Evolutionary conservation across 1,140 invertebrate species (phyloP), one percentile per base, ranked within the genome.

Genomic region (Dendrolimus punctatus): DNA sequence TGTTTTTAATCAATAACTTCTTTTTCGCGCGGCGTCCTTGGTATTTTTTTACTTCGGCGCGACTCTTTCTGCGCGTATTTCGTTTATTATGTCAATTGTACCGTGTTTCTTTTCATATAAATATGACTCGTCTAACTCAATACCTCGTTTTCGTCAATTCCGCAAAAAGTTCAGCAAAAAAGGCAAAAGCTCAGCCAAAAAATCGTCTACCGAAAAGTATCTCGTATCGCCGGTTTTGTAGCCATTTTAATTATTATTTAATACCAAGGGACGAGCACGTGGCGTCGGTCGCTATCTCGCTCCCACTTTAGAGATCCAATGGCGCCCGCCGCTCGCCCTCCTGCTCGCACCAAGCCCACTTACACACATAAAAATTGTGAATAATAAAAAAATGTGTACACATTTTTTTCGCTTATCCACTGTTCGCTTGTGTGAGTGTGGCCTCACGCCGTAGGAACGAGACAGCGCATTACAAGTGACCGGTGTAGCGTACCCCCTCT

Each of bases 211-310:
- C 75, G 71, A 80, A 78, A 73, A 73, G 71, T 80, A 80, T 82
- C 75, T 82, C 77, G 75, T 73, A 81, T 77, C 75, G 79, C 71
- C 72, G 72, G 71, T 82, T 77, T 82, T 84, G 80, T 82, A 85
- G 79, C 80, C 82, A 84, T 85, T 85, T 85, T 84, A 85, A 85
- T 85, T 85, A 85, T 85, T 85, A 85, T 85, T 85, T 85, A 85
- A 85, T 85, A 82, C 77, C 75, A 64, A 75, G 82, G 80, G 79
- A 80, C 79, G 76, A 86, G 82, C 82, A 86, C 82, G 82, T 86
- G 82, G 82, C 79, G 78, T 73, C 71, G 59, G 58, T 60, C 66
- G 40, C 66, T 53, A 51, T 82, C 80, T 66, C 72, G 46, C 64
- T 86, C 60, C 10, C 66, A 44, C 68, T 43, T 9, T 8, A 8